Evolutionary conservation across 1,140 invertebrate genomes (phyloP), one percentile per base, ranked within the genome.

Genomic region (Drosophila setifemur): DNA sequence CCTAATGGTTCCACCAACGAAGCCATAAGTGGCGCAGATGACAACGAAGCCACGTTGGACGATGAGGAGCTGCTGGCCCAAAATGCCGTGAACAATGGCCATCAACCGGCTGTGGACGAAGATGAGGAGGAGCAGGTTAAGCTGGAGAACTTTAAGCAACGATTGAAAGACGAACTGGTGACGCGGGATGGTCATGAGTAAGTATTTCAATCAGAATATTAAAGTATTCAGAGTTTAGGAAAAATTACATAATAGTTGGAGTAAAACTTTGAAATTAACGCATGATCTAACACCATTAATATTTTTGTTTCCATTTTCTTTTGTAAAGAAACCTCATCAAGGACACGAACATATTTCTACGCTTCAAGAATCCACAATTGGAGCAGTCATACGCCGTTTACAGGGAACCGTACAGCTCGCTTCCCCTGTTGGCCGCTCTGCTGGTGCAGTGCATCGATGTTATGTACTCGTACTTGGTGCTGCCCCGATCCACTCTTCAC

Each of bases 91-190:
- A 19, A 44, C 9, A 81, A 89, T 40, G 72, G 52, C 11, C 60
- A 70, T 23, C 49, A 44, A 31, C 42, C 43, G 18, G 40, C 39
- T 9, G 66, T 49, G 14, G 54, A 35, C 1, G 90, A 85, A 50
- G 89, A 91, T 54, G 88, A 90, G 39, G 88, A 91, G 50, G 89
- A 90, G 31, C 88, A 91, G 49, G 90, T 90, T 35, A 92, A 93
- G 47, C 92, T 94, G 73, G 93, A 95, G 69, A 94, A 95, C 60
- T 96, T 96, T 74, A 94, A 95, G 78, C 92, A 93, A 67, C 91
- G 95, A 55, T 92, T 98, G 50, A 92, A 95, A 73, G 94, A 96
- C 89, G 96, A 97, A 87, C 92, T 97, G 14, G 94, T 96, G 52
- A 95, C 94, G 76, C 93, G 96, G 89, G 95, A 96, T 91, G 94